phyloP scores from a whole-genome alignment of 2,888 invertebrate species.

The Sesamia inferens region DNA sequence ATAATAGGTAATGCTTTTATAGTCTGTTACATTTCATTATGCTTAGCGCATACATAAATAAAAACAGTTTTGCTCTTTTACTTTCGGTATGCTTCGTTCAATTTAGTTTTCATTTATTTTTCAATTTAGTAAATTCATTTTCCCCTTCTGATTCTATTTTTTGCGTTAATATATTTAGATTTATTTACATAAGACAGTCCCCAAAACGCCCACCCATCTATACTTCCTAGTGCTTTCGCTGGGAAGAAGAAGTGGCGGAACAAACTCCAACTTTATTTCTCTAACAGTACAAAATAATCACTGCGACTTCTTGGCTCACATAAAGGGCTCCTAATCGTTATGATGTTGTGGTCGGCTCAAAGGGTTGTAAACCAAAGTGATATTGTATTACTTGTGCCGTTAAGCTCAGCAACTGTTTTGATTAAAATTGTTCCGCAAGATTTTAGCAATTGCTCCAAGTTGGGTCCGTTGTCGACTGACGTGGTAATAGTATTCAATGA shows the following conservation, averaged over 20 bases:
- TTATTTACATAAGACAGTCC: background rate
- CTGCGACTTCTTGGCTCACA: background rate
- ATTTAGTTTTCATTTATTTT: background rate
- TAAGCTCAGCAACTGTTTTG: conserved; percentile 53
- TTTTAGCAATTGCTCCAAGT: conserved; percentile 46
- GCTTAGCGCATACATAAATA: background rate
- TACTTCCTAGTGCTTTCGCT: too few relatives aligned
- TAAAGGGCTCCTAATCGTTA: conserved; percentile 15
- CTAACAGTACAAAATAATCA: background rate
- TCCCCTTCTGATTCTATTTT: too few relatives aligned
- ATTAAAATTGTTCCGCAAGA: conserved; percentile 60
- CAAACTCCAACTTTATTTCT: background rate
- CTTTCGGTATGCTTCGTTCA: background rate
- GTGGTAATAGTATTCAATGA: background rate
- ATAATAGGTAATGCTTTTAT: too few relatives aligned
- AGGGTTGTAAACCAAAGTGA: conserved; percentile 50
- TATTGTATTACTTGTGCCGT: conserved; percentile 53
- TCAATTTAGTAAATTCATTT: too few relatives aligned
- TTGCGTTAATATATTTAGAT: background rate
- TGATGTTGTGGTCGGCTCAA: conserved; percentile 50
- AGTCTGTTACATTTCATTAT: too few relatives aligned
- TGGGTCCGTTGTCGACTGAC: background rate
- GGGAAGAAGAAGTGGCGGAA: too few relatives aligned
- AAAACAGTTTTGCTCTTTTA: background rate
- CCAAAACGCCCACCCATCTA: too few relatives aligned